Evolutionary conservation across 2,113 vertebrate genomes (phyloP).

Genomic region (Panthera uncia): DNA sequence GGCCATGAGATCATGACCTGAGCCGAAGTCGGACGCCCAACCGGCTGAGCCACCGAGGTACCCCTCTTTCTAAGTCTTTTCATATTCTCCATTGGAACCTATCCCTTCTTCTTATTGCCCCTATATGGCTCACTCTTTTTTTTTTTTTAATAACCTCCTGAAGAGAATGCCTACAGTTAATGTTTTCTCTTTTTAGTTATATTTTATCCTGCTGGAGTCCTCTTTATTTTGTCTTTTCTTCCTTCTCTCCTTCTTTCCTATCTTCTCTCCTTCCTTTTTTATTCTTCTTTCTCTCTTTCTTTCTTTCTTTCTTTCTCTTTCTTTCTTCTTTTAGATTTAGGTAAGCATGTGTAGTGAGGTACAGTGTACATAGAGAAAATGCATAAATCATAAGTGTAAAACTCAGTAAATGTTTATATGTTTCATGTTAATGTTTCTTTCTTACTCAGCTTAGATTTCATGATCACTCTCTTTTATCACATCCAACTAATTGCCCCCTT

Average conservation of each 20-base stretch:
- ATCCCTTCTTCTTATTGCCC: rapidly evolving
- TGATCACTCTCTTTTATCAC: not conserved
- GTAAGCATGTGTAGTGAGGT: not conserved
- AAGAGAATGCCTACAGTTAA: not conserved
- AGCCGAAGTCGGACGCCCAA: too few relatives aligned
- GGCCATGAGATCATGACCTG: too few relatives aligned
- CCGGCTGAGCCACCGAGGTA: too few relatives aligned
- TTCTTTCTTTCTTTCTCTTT: not conserved
- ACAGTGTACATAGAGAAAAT: not conserved
- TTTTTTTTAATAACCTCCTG: not conserved
- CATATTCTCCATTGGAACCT: not conserved
- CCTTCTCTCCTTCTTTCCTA: not conserved
- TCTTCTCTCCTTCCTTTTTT: too few relatives aligned
- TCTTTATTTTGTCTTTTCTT: not conserved
- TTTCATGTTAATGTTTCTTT: not conserved
- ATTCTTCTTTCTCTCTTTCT: not conserved
- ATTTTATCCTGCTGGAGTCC: not conserved
- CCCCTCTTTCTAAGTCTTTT: not conserved
- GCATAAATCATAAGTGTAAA: not conserved
- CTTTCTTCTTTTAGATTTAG: not conserved
- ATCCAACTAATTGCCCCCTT: not conserved
- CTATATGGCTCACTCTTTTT: not conserved
- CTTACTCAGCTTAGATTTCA: not conserved
- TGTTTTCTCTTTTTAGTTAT: not conserved
- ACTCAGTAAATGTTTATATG: not conserved